Conservation (phyloP, 92 coral and sea anemone species). For the Paramuricea clavata region DNA sequence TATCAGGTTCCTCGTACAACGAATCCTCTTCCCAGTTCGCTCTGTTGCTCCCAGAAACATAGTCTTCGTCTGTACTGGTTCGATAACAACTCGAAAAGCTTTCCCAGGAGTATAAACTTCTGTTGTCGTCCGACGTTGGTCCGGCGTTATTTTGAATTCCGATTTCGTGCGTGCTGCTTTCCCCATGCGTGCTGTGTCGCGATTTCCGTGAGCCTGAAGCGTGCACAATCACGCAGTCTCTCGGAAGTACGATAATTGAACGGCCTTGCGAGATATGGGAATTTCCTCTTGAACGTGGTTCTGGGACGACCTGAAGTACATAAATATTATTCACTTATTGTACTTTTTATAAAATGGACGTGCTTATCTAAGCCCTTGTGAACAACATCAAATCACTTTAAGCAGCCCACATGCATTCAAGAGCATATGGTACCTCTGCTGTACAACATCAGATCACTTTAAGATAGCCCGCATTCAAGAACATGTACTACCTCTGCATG, state of each 20-base stretch:
- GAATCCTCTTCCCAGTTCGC: constrained; percentile 18
- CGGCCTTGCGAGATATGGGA: neutral
- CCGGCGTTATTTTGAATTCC: neutral
- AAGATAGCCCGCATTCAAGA: too few species aligned
- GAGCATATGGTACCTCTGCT: too few species aligned
- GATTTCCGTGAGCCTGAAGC: constrained; percentile 26
- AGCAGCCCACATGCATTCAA: too few species aligned
- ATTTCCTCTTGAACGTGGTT: neutral
- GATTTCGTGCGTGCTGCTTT: neutral
- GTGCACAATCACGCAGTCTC: constrained; percentile 46
- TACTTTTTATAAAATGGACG: too few species aligned
- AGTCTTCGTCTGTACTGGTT: constrained; percentile 45
- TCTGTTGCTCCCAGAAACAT: constrained; percentile 10
- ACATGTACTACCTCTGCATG: neutral
- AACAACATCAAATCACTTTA: too few species aligned
- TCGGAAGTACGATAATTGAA: constrained; percentile 32
- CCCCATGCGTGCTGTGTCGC: neutral
- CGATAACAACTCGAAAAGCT: constrained; percentile 16
- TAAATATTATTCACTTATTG: neutral
- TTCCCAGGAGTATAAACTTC: constrained; percentile 39
- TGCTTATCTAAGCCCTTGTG: too few species aligned
- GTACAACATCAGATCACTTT: too few species aligned
- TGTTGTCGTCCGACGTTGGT: constrained; percentile 33
- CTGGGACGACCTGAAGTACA: constrained; percentile 6
- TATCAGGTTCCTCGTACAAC: constrained; percentile 40